Evolutionary conservation across 2,113 vertebrate species (phyloP), one percentile per base, ranked within the genome.

Genomic region (Sterna hirundo): DNA sequence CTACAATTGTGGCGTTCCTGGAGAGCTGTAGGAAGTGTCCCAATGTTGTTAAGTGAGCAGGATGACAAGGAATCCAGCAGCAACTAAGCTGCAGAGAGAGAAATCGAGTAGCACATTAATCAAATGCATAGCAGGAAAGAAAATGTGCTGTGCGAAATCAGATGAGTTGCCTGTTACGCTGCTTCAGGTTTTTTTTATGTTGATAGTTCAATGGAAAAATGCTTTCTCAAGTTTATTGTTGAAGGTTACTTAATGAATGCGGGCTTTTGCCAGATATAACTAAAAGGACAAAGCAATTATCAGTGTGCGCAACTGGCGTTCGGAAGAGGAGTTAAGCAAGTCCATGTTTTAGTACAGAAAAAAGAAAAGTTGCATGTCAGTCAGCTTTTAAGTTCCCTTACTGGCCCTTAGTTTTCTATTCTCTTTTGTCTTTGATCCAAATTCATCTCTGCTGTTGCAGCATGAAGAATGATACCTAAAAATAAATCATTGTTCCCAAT

Each of bases 21-120:
- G 46, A 83, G 72, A 96, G 47, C 60, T 93, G 77, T 66, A 94
- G 80, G 60, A 88, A 83, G 69, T 58, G 17, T 92, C 70, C 66
- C 34, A 68, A 5, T 32, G 54, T 80, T 10, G 9, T 81, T 92
- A 81, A 92, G 64, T 66, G 70, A 92, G 36, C 64, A 81, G 61
- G 32, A 58, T 88, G 15, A 29, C 78, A 90, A 72, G 62, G 38
- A 86, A 86, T 83, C 38, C n/a, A 92, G 51, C 34, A 83, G 51
- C 36, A 83, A 23, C 25, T 2, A 19, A 30, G 16, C 49, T 92
- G 83, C 32, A 57, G 60, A 90, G 55, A 89, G 49, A 77, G 36
- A 78, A 92, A 88, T 62, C 19, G 49, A 77, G 44, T 13, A 52
- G 29, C 16, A 34, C 10, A 20, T 92, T 77, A 88, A 86, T 88